Evolutionary conservation across 2,113 vertebrate genomes (phyloP), one percentile per base, ranked within the genome.

Genomic region (Chunga burmeisteri): DNA sequence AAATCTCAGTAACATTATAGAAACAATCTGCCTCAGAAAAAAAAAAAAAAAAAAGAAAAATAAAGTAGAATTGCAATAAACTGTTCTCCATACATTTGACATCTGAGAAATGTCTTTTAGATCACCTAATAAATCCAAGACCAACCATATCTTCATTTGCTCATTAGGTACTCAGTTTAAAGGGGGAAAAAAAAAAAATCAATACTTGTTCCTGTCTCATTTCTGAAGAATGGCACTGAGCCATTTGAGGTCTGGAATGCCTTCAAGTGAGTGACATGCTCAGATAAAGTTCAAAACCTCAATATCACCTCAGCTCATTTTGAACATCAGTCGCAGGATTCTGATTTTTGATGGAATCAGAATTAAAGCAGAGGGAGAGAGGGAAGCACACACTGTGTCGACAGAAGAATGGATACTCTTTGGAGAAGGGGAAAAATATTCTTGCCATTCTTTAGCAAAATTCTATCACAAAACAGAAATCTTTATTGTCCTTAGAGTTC

Each of bases 271-370:
- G 81, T 97, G 96, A 95, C 96, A 96, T 90, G 89, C 89, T 95
- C 89, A 85, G 94, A 95, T 94, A 93, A 97, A 97, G 97, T 97
- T 95, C 97, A 96, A 95, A 97, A 97, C 95, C 96, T 95, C 97
- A 95, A 93, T 97, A 97, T 94, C 96, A 95, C 95, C 95, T 96
- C 93, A 87, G 84, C 96, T 97, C 74, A 96, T 97, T 97, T 96
- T 66, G 78, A 96, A 95, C 95, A 96, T 97, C 97, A 94, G 91
- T 95, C 94, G 94, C 81, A 95, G 91, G 91, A 93, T 89, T 91
- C 95, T 94, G 95, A 95, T 91, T 96, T 95, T 94, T 95, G 96
- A 96, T 94, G 87, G 89, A 87, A 94, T 80, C 70, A 65, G 93
- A 96, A 96, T 95, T 96, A 94, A 94, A 95, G 86, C 49, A 56